phyloP scores from a whole-genome alignment of 1,140 invertebrate genomes.

The Ostrea edulis region DNA sequence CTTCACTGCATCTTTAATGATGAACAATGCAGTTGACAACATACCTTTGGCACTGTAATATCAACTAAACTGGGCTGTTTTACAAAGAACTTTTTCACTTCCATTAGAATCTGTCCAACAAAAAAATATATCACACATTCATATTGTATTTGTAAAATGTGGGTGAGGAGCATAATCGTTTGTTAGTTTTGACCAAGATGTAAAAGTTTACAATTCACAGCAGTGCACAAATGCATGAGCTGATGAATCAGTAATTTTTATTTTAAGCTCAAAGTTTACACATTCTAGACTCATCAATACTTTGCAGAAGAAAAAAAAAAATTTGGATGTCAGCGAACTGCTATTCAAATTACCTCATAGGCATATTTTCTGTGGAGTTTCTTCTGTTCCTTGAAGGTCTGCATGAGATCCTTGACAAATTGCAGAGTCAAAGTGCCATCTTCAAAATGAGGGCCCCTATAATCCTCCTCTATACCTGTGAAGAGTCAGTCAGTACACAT shows the following conservation, averaged over 20 bases:
- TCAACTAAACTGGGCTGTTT: constrained; percentile 93
- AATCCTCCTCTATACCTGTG: constrained; percentile 88
- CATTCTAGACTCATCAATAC: too few relatives aligned
- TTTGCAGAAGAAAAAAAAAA: too few relatives aligned
- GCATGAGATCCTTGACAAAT: constrained; percentile 89
- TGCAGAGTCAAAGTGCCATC: constrained; percentile 89
- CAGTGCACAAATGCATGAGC: too few relatives aligned
- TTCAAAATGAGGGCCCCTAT: constrained; percentile 93
- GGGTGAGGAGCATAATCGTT: too few relatives aligned
- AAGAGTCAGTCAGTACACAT: too few relatives aligned
- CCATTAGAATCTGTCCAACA: constrained; percentile 90
- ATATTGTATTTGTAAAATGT: too few relatives aligned
- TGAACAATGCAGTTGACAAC: constrained; percentile 35
- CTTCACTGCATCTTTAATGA: background rate
- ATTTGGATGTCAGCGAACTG: too few relatives aligned
- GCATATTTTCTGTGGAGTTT: constrained; percentile 98
- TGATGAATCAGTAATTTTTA: too few relatives aligned
- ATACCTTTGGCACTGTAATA: constrained; percentile 88
- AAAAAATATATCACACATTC: constrained; percentile 27
- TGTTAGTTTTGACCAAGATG: too few relatives aligned
- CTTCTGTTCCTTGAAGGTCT: constrained; percentile 94
- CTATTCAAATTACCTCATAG: constrained; percentile 85
- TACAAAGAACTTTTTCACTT: constrained; percentile 92
- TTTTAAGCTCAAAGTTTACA: too few relatives aligned
- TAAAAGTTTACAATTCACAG: too few relatives aligned